Percentiles rank a stretch among this genome's conserved stretches.
Conservation (phyloP, 2,797 vertebrate genomes). For the Synanceia verrucosa region DNA sequence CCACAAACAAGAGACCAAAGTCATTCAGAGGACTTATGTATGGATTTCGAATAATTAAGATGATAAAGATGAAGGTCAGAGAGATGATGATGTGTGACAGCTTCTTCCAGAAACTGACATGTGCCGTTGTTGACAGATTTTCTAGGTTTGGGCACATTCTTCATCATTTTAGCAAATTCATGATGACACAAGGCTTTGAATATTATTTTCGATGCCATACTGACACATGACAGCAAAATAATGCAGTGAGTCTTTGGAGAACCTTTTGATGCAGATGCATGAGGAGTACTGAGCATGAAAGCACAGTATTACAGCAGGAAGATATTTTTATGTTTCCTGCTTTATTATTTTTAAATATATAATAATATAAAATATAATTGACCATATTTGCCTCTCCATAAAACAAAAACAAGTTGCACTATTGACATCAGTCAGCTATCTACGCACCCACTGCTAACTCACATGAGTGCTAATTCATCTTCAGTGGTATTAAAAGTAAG, state of each 20-base stretch:
- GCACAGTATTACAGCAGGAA: not conserved
- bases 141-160: not conserved
- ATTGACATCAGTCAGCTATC: slow-evolving; percentile 42
- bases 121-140: slow-evolving; percentile 1
- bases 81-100: not conserved
- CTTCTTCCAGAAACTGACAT: not conserved
- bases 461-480: slow-evolving; percentile 81
- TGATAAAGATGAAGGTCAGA: not conserved
- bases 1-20: no score
- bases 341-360: not conserved
- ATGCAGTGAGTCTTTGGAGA: not conserved
- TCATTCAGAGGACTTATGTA: no score
- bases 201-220: not conserved
- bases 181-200: slow-evolving; percentile 4
- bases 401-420: slow-evolving; percentile 2
- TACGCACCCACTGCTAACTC: not conserved
- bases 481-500: slow-evolving; percentile 79
- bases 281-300: not conserved
- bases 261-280: not conserved
- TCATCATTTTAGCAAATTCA: slow-evolving; percentile 2
- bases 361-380: not conserved
- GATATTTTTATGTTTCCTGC: not conserved
- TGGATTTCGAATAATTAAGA: not conserved
- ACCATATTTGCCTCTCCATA: not conserved
- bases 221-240: not conserved